Percentiles rank a stretch among this genome's conserved stretches.
These are phyloP conservation scores for Protaetia brevitarsis DNA, from an alignment of 1,140 invertebrate species.

Conservation along the genomic window DNA sequence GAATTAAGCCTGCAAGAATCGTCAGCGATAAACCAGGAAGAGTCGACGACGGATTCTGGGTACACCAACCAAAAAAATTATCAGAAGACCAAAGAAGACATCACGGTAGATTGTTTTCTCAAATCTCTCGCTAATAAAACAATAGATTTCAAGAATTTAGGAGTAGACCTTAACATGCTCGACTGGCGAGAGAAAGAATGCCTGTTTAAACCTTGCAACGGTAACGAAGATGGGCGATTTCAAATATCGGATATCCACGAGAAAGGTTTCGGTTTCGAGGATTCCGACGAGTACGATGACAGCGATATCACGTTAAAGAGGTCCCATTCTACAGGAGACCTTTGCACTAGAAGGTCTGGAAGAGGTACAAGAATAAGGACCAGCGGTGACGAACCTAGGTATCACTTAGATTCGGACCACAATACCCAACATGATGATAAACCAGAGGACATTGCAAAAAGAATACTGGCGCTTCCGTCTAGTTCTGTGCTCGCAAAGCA, in stretches of 20 bases:
- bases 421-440: slow-evolving; percentile 53
- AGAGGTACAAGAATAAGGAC: slow-evolving; percentile 39
- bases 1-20: slow-evolving; percentile 52
- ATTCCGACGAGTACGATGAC: slow-evolving; percentile 47
- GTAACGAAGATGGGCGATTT: slow-evolving; percentile 54
- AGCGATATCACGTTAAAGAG: slow-evolving; percentile 45
- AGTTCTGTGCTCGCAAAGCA: slow-evolving; percentile 43
- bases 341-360: slow-evolving; percentile 43
- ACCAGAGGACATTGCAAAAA: slow-evolving; percentile 49
- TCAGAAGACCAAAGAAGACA: slow-evolving; percentile 50
- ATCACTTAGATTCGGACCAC: slow-evolving; percentile 54
- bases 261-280: slow-evolving; percentile 48
- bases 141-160: slow-evolving; percentile 45
- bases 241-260: slow-evolving; percentile 56
- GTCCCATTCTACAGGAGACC: slow-evolving; percentile 54
- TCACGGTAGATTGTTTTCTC: slow-evolving; percentile 56
- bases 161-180: slow-evolving; percentile 33
- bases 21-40: slow-evolving; percentile 31
- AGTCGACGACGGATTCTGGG: slow-evolving; percentile 27
- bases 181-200: slow-evolving; percentile 33
- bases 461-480: slow-evolving; percentile 44
- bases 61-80: slow-evolving; percentile 32
- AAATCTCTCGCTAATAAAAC: slow-evolving; percentile 52
- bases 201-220: slow-evolving; percentile 43
- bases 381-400: slow-evolving; percentile 46